Conservation (phyloP, 2,113 vertebrate species). For the Lophura nycthemera region DNA sequence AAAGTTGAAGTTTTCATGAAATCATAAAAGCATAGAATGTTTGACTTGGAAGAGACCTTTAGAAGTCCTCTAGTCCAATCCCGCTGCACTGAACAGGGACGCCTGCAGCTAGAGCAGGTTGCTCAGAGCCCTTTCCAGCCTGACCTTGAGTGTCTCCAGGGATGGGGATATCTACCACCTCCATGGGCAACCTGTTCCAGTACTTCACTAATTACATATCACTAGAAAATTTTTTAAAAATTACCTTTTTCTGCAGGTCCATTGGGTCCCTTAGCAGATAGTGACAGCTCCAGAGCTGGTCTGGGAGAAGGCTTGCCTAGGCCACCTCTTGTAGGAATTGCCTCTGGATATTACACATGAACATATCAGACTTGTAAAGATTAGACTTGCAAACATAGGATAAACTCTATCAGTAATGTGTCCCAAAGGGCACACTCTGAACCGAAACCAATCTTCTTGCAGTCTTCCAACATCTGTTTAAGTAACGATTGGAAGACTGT, state of each 20-base stretch:
- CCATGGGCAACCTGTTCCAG: too few species aligned
- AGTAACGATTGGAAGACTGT: background rate
- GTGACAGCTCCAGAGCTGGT: background rate
- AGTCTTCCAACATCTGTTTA: background rate
- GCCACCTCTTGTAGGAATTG: background rate
- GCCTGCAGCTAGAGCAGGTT: too few species aligned
- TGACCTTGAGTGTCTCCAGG: too few species aligned
- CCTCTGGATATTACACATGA: background rate
- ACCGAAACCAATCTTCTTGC: background rate
- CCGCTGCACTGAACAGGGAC: too few species aligned
- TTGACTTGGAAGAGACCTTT: too few species aligned
- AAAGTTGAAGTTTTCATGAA: background rate
- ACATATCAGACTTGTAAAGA: background rate
- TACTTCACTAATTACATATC: background rate
- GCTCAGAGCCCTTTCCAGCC: too few species aligned
- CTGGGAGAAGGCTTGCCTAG: background rate
- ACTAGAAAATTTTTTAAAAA: background rate
- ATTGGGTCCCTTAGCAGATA: background rate
- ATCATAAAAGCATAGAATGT: too few species aligned
- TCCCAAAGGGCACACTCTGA: background rate
- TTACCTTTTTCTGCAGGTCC: slow-evolving; percentile 64
- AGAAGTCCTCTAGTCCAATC: too few species aligned
- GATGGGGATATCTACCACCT: too few species aligned
- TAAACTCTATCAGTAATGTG: background rate
- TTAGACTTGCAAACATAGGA: background rate